Percentiles rank a stretch among this genome's conserved stretches.
Conservation (phyloP, 2,113 vertebrate genomes). For the Esox niger region DNA sequence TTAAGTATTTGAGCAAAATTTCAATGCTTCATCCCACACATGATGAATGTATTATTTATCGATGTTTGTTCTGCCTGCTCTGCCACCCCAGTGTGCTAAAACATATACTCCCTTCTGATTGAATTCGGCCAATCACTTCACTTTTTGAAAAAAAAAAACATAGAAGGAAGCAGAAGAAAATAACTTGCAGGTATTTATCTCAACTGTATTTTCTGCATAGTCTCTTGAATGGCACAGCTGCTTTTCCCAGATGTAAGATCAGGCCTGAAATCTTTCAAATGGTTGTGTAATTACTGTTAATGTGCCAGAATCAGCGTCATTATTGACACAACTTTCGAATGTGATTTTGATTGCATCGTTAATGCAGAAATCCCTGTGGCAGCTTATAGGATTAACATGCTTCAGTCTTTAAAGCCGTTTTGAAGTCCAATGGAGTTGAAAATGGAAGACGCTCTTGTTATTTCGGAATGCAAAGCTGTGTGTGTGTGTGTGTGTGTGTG, state of each 20-base stretch:
- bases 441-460: constrained; percentile 11
- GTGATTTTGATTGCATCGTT: constrained; percentile 64
- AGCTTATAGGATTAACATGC: constrained; percentile 64
- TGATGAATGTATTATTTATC: too few relatives aligned
- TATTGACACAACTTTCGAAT: constrained; percentile 61
- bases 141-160: constrained; percentile 30
- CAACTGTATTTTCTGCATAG: constrained; percentile 42
- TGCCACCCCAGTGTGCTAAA: constrained; percentile 18
- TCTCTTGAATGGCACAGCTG: constrained; percentile 32
- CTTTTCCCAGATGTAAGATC: constrained; percentile 53
- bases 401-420: constrained; percentile 59
- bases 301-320: constrained; percentile 62
- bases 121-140: constrained; percentile 26
- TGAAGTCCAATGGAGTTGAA: constrained; percentile 48
- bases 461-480: constrained; percentile 11
- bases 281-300: constrained; percentile 61
- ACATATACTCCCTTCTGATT: constrained; percentile 9
- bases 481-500: constrained; percentile 19
- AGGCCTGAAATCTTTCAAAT: constrained; percentile 45
- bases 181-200: constrained; percentile 53
- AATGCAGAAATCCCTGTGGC: constrained; percentile 62
- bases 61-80: background rate
- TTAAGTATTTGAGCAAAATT: too few relatives aligned
- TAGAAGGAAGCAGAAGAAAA: constrained; percentile 13
- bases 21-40: too few relatives aligned